A percentile compares a stretch with the other conserved stretches of the same genome.
phyloP scores from a whole-genome alignment of 2,113 vertebrate genomes.

The Dolichotis patagonum region DNA sequence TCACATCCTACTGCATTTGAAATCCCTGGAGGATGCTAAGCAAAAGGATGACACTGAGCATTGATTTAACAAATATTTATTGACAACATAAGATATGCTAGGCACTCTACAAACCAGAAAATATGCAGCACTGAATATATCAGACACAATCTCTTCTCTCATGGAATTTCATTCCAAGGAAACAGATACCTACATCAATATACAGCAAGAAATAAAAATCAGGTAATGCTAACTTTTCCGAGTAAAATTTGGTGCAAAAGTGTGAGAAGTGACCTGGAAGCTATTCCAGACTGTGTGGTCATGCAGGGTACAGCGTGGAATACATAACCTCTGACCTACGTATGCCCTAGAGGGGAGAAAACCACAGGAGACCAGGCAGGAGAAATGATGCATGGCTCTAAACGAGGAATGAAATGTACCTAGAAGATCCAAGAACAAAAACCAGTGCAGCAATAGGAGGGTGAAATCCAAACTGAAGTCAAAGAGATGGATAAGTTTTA shows the following conservation, averaged over 20 bases:
- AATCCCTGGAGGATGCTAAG: background rate
- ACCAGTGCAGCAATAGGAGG: background rate
- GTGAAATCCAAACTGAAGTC: rapidly evolving
- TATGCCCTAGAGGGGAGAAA: background rate
- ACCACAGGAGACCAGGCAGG: background rate
- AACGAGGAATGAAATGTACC: background rate
- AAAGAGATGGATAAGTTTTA: background rate
- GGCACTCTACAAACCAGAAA: background rate
- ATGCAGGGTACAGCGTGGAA: background rate
- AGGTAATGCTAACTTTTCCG: background rate
- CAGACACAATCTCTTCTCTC: background rate
- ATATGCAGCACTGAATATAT: background rate
- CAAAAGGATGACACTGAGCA: background rate
- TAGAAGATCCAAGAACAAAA: background rate
- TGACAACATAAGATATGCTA: background rate
- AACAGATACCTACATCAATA: background rate
- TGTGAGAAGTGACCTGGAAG: background rate
- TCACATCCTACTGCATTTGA: background rate
- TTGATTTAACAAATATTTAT: background rate
- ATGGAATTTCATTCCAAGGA: background rate
- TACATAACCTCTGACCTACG: background rate
- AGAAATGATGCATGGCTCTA: background rate
- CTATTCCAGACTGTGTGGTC: background rate
- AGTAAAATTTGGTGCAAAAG: background rate
- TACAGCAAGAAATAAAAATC: background rate